Evolutionary conservation across 2,888 invertebrate genomes (phyloP).

Genomic region (Tridacna gigas): DNA sequence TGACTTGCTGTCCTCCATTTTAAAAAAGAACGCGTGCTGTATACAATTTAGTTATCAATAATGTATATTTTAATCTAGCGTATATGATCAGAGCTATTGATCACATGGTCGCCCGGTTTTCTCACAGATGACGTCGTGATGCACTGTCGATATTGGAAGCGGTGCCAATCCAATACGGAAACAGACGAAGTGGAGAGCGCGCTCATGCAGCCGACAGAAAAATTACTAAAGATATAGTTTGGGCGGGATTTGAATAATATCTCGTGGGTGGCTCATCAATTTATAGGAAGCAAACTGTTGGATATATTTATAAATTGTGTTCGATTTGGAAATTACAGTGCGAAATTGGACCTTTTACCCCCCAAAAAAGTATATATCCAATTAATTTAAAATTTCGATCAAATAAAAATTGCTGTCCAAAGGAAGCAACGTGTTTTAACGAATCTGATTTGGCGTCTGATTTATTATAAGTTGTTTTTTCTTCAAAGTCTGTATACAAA

Average conservation of each 20-base stretch:
- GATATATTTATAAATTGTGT: conserved; percentile 9
- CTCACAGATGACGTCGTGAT: conserved; percentile 15
- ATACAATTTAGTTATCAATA: conserved; percentile 37
- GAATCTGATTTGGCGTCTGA: too few relatives aligned
- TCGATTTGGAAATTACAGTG: conserved; percentile 13
- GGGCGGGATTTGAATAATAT: conserved; percentile 52
- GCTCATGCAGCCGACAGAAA: conserved; percentile 4
- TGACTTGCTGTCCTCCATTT: too few relatives aligned
- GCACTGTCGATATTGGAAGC: conserved; percentile 22
- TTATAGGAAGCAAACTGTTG: conserved; percentile 41
- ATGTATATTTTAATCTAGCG: conserved; percentile 43
- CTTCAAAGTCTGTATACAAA: too few relatives aligned
- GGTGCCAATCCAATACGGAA: conserved; percentile 12
- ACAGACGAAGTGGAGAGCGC: conserved; percentile 10
- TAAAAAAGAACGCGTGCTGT: not conserved
- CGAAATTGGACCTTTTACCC: not conserved
- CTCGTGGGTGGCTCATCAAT: conserved; percentile 52
- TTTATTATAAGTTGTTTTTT: too few relatives aligned
- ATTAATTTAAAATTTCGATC: too few relatives aligned
- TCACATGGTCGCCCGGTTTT: not conserved
- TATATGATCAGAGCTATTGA: conserved; percentile 10
- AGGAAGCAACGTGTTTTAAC: too few relatives aligned
- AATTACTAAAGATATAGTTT: conserved; percentile 29
- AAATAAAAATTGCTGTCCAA: too few relatives aligned
- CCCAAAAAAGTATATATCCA: too few relatives aligned